phyloP scores from a whole-genome alignment of 2,797 vertebrate genomes.

The Anguilla anguilla region DNA sequence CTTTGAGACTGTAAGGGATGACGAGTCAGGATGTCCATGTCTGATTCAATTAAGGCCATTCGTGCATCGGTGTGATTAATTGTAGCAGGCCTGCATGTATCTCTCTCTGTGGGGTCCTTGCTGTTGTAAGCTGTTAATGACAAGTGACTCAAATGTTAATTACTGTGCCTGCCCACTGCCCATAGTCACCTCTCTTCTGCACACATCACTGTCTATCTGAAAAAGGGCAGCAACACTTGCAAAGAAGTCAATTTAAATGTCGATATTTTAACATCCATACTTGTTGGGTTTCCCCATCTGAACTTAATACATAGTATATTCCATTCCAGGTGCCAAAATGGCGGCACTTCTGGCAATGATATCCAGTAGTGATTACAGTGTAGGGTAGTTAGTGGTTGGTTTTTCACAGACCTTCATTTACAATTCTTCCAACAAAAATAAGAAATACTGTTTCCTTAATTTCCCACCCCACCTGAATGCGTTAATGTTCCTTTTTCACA shows the following conservation, averaged over 20 bases:
- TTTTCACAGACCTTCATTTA: neutral
- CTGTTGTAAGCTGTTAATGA: slow-evolving; percentile 58
- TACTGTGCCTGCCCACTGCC: slow-evolving; percentile 44
- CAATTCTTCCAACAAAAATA: neutral
- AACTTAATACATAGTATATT: neutral
- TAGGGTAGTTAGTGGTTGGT: neutral
- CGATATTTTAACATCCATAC: neutral
- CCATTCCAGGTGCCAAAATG: neutral
- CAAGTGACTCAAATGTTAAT: slow-evolving; percentile 80
- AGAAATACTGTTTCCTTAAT: neutral
- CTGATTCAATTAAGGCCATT: slow-evolving; percentile 30
- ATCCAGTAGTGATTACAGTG: neutral
- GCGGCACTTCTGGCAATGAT: neutral
- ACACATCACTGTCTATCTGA: slow-evolving; percentile 10
- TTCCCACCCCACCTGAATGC: neutral
- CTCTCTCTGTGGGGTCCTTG: slow-evolving; percentile 51
- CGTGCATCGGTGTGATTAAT: slow-evolving; percentile 52
- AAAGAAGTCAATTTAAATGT: slow-evolving; percentile 6
- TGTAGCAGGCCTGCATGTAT: slow-evolving; percentile 34
- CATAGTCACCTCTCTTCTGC: slow-evolving; percentile 23
- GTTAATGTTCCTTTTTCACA: neutral
- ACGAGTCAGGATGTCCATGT: slow-evolving; percentile 9
- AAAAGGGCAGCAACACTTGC: slow-evolving; percentile 49
- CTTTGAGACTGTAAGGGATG: neutral
- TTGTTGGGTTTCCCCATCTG: neutral